These are phyloP conservation scores for Anser brachyrhynchus DNA, from an alignment of 2,113 vertebrate genomes.

Conservation along the genomic window DNA sequence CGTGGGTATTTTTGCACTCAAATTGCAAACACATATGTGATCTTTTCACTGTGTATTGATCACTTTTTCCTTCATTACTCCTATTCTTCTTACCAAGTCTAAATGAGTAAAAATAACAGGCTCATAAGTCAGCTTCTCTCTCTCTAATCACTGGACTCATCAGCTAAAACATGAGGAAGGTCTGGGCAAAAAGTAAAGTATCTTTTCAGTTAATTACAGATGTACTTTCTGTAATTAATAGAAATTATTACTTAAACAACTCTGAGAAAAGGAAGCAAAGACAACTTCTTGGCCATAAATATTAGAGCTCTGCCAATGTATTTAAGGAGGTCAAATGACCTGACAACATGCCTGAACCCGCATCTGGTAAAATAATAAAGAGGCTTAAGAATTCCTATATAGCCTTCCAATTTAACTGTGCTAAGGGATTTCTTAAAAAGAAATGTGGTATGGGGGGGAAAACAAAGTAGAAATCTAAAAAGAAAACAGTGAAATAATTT, in stretches of 20 bases:
- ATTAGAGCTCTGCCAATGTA: conserved; percentile 34
- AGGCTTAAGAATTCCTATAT: not conserved
- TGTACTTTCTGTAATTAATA: not conserved
- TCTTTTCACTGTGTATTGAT: not conserved
- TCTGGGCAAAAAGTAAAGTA: not conserved
- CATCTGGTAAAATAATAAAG: conserved; percentile 62
- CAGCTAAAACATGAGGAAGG: not conserved
- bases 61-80: not conserved
- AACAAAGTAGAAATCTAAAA: not conserved
- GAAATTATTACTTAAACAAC: conserved; percentile 9
- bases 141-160: not conserved
- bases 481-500: not conserved
- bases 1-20: not conserved
- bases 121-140: not conserved
- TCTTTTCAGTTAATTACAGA: conserved; percentile 6
- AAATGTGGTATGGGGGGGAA: not conserved
- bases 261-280: conserved; percentile 11
- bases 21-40: not conserved
- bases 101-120: not conserved
- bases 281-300: conserved; percentile 14
- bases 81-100: not conserved
- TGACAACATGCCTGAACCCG: conserved; percentile 26
- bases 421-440: conserved; percentile 33
- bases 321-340: conserved; percentile 61
- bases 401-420: not conserved